Evolutionary conservation across 2,888 invertebrate species (phyloP).

Genomic region (Holacanthella duospinosa): DNA sequence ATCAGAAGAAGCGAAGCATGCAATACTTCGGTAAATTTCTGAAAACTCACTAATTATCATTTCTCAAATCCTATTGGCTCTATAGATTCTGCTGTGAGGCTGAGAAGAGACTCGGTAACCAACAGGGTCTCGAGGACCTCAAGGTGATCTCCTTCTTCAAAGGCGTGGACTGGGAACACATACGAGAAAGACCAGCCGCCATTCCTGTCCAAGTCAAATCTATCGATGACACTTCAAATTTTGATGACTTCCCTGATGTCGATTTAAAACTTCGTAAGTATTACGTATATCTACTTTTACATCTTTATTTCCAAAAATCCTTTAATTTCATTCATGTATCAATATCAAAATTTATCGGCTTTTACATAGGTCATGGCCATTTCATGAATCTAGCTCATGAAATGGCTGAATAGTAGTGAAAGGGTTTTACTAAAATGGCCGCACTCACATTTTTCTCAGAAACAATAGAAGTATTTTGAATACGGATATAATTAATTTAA

Average conservation of each 20-base stretch:
- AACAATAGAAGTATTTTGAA: not conserved
- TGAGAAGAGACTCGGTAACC: constrained; percentile 80
- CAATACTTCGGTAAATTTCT: constrained; percentile 54
- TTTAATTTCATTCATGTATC: not conserved
- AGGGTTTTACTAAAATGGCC: too few species aligned
- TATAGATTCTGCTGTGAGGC: constrained; percentile 89
- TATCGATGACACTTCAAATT: constrained; percentile 99
- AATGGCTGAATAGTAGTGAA: too few species aligned
- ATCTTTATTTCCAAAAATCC: not conserved
- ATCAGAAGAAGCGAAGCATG: constrained; percentile 91
- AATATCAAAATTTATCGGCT: too few species aligned
- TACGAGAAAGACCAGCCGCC: constrained; percentile 94
- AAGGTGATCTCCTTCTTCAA: constrained; percentile 85
- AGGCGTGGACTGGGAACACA: constrained; percentile 97
- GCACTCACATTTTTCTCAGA: not conserved
- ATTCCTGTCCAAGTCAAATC: constrained; percentile 95
- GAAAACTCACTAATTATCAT: not conserved
- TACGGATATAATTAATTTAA: not conserved
- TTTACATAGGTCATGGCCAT: too few species aligned
- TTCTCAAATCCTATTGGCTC: not conserved
- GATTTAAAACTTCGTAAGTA: constrained; percentile 94
- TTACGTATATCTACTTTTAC: too few species aligned
- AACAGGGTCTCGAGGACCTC: constrained; percentile 85
- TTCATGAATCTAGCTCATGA: too few species aligned
- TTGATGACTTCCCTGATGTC: constrained; percentile 99